Percentiles rank a stretch among this genome's conserved stretches.
Conservation (phyloP, 1,140 invertebrate species). For the Holotrichia oblita region DNA sequence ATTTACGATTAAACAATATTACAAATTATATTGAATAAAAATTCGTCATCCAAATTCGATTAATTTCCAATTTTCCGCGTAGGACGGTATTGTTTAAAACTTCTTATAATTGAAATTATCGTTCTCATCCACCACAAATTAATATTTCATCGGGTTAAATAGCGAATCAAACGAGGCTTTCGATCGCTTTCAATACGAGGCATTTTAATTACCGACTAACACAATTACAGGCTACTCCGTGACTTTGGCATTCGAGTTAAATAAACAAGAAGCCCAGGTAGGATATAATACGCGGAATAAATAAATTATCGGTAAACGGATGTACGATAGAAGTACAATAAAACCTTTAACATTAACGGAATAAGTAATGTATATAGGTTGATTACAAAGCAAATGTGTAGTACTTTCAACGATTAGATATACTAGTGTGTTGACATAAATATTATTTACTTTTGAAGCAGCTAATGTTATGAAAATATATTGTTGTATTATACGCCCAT, state of each 20-base stretch:
- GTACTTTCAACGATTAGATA: no score
- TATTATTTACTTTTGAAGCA: no score
- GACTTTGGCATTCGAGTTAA: neutral
- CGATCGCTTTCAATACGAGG: neutral
- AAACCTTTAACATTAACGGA: neutral
- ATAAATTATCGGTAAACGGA: neutral
- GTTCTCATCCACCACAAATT: neutral
- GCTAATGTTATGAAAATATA: no score
- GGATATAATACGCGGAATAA: neutral
- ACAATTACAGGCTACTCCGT: slow-evolving; percentile 11
- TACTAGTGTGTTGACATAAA: no score
- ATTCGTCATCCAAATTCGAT: neutral
- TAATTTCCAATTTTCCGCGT: neutral
- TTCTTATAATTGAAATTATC: neutral
- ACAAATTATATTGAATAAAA: neutral
- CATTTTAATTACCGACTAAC: neutral
- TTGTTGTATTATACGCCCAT: no score
- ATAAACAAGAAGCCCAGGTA: neutral
- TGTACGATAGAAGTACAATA: neutral
- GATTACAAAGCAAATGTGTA: neutral
- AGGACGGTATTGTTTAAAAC: neutral
- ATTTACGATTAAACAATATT: no score
- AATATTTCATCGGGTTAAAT: slow-evolving; percentile 13
- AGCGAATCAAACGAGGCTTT: neutral
- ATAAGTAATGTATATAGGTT: neutral